These are phyloP conservation scores for Chiloscyllium punctatum DNA, from an alignment of 2,797 vertebrate genomes.

Conservation along the genomic window DNA sequence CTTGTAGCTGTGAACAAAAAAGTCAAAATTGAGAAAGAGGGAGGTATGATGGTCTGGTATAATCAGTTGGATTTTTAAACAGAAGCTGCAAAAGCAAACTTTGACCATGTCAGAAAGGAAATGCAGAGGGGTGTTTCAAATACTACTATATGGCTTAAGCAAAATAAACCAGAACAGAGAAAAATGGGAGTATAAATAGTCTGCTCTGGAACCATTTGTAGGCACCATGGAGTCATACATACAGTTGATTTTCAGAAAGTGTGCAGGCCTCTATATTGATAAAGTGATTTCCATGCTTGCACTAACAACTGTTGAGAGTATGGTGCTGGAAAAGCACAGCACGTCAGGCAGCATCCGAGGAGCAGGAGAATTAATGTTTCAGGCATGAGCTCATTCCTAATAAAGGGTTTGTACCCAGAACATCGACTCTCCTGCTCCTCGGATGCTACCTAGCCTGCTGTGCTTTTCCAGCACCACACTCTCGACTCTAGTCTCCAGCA, in stretches of 20 bases:
- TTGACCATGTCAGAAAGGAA: not conserved
- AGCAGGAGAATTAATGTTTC: too few relatives aligned
- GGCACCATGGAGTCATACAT: not conserved
- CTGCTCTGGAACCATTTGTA: not conserved
- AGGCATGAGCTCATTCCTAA: too few relatives aligned
- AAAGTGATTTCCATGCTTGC: too few relatives aligned
- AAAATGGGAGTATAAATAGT: not conserved
- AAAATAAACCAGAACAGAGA: not conserved
- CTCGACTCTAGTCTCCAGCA: too few relatives aligned
- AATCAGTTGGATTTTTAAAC: not conserved
- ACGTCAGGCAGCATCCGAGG: too few relatives aligned
- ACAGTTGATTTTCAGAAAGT: not conserved
- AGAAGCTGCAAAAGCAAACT: not conserved
- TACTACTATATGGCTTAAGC: not conserved
- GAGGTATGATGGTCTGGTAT: not conserved
- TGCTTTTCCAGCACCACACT: too few relatives aligned
- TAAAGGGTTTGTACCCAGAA: too few relatives aligned
- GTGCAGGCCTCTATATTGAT: not conserved
- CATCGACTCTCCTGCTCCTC: too few relatives aligned
- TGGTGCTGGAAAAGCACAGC: too few relatives aligned
- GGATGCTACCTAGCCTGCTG: too few relatives aligned
- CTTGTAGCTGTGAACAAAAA: not conserved
- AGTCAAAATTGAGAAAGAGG: constrained; percentile 5
- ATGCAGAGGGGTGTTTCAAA: not conserved
- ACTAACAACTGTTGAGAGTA: not conserved